These are phyloP conservation scores for Sceloporus tristichus DNA, from an alignment of 2,113 vertebrate genomes.

Conservation along the genomic window DNA sequence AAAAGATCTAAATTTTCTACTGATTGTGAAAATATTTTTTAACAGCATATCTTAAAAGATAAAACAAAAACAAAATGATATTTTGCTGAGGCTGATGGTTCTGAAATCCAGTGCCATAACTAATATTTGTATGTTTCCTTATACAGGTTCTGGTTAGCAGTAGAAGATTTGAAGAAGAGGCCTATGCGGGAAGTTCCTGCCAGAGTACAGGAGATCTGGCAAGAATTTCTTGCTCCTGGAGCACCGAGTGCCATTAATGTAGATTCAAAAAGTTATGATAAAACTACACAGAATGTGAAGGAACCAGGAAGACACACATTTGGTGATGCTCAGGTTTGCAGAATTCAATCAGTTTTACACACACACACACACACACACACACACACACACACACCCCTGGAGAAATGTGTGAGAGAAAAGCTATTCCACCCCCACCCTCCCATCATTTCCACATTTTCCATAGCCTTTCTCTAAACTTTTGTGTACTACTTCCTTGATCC, in stretches of 20 bases:
- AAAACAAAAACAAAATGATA: not conserved
- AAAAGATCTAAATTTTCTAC: too few relatives aligned
- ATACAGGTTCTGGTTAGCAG: conserved; percentile 94
- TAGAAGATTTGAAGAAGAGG: conserved; percentile 95
- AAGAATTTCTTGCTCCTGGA: conserved; percentile 94
- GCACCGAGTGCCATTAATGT: conserved; percentile 97
- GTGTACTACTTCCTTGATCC: not conserved
- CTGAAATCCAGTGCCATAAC: conserved; percentile 2
- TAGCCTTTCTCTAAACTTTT: conserved; percentile 5
- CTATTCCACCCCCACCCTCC: not conserved
- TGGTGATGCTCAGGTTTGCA: conserved; percentile 93
- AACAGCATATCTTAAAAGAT: not conserved
- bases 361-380: conserved; percentile 10
- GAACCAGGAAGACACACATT: conserved; percentile 95
- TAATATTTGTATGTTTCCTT: conserved; percentile 41
- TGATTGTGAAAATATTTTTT: not conserved
- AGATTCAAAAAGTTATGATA: conserved; percentile 97
- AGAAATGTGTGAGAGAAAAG: not conserved
- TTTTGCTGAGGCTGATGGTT: not conserved
- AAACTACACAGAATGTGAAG: conserved; percentile 97
- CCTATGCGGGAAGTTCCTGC: conserved; percentile 92
- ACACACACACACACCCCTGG: conserved; percentile 9
- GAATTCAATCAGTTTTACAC: not conserved
- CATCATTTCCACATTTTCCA: not conserved
- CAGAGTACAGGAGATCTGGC: conserved; percentile 96